phyloP scores from a whole-genome alignment of 2,888 invertebrate genomes.

The Eucera pruinosa region DNA sequence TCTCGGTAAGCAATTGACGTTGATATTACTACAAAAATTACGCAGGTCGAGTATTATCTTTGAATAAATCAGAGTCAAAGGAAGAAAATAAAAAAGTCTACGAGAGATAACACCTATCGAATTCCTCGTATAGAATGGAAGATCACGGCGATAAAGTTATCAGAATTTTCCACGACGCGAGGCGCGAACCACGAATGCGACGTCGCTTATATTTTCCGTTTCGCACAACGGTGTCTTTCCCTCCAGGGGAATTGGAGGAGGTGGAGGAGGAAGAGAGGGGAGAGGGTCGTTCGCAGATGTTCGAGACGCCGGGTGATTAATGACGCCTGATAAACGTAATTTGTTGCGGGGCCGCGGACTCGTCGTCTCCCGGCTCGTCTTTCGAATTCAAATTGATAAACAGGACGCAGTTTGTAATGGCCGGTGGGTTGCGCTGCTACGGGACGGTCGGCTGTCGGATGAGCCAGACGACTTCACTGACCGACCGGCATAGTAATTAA shows the following conservation, averaged over 20 bases:
- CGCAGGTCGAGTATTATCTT: not conserved
- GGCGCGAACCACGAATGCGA: conserved; percentile 17
- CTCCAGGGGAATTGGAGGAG: conserved; percentile 13
- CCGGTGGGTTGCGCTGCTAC: conserved; percentile 50
- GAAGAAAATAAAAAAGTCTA: not conserved
- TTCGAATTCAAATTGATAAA: conserved; percentile 76
- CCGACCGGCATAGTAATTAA: conserved; percentile 78
- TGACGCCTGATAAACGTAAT: conserved; percentile 72
- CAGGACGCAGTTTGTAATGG: conserved; percentile 75
- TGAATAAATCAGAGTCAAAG: not conserved
- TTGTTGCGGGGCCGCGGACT: conserved; percentile 69
- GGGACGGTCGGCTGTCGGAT: conserved; percentile 77
- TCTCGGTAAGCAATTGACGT: not conserved
- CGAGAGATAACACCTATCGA: conserved; percentile 5
- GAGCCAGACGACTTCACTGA: conserved; percentile 78
- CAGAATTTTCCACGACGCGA: conserved; percentile 32
- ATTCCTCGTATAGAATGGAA: not conserved
- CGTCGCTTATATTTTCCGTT: conserved; percentile 52
- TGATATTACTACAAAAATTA: not conserved
- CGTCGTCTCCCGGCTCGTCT: conserved; percentile 69
- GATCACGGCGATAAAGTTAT: conserved; percentile 18
- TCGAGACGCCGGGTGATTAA: conserved; percentile 71
- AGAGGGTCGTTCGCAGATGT: conserved; percentile 66
- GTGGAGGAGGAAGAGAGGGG: conserved; percentile 28
- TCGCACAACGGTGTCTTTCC: conserved; percentile 55